Percentiles rank a stretch among this genome's conserved stretches.
Evolutionary conservation across 2,888 invertebrate genomes (phyloP).

Genomic region (Eledone cirrhosa): DNA sequence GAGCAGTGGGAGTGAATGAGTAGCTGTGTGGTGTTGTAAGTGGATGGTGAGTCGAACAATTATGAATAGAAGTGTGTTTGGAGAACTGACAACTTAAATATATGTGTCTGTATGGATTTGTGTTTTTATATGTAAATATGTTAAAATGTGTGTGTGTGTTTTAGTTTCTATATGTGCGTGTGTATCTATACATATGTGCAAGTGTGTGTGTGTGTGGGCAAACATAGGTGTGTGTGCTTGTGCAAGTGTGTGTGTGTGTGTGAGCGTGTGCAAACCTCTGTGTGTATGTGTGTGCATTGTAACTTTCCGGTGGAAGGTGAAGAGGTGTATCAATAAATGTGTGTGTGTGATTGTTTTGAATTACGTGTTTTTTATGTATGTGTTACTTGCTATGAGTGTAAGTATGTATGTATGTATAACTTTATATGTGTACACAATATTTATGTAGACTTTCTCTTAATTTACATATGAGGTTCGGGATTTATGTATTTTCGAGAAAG

Average conservation of each 20-base stretch:
- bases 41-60: too few species aligned
- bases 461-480: too few species aligned
- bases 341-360: too few species aligned
- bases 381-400: too few species aligned
- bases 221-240: not conserved
- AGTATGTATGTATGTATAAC: too few species aligned
- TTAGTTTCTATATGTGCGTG: not conserved
- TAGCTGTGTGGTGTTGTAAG: not conserved
- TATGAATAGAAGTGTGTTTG: not conserved
- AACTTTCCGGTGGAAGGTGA: not conserved
- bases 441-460: too few species aligned
- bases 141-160: not conserved
- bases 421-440: too few species aligned
- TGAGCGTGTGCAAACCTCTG: not conserved
- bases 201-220: not conserved
- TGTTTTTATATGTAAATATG: too few species aligned
- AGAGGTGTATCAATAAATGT: too few species aligned
- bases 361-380: too few species aligned
- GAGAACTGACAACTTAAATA: not conserved
- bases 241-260: not conserved
- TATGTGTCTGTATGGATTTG: not conserved
- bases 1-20: not conserved
- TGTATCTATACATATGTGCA: not conserved
- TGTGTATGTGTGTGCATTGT: not conserved
- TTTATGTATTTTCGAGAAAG: too few species aligned